Conservation (phyloP, 2,797 vertebrate species). For the Salarias fasciatus region DNA sequence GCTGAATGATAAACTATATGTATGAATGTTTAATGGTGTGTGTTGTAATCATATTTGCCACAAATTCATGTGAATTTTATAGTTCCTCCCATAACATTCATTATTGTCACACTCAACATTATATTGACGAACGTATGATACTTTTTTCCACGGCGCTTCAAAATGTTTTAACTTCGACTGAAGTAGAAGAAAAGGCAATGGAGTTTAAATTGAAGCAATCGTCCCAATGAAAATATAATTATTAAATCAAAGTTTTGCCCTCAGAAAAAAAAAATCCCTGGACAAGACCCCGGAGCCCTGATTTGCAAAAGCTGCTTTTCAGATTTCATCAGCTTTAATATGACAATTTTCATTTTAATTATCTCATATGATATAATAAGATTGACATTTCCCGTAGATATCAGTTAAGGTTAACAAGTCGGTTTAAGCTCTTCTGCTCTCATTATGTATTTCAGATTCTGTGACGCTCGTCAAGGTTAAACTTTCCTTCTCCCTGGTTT, state of each 20-base stretch:
- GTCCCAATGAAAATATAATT: not conserved
- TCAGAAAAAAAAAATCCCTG: not conserved
- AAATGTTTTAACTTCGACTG: too few relatives aligned
- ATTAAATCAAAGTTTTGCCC: not conserved
- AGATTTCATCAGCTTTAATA: not conserved
- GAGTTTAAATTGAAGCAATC: too few relatives aligned
- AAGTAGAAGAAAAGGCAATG: too few relatives aligned
- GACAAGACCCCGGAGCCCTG: not conserved
- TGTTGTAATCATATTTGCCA: not conserved
- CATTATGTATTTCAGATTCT: not conserved
- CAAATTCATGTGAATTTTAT: not conserved
- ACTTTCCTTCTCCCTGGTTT: not conserved
- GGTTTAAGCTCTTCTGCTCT: not conserved
- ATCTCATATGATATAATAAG: not conserved
- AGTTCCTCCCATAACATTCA: too few relatives aligned
- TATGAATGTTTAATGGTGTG: not conserved
- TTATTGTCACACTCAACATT: too few relatives aligned
- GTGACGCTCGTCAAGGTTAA: too few relatives aligned
- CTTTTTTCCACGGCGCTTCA: too few relatives aligned
- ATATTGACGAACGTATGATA: too few relatives aligned
- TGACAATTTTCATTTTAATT: conserved; percentile 1
- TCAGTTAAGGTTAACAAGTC: not conserved
- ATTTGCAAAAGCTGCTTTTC: not conserved
- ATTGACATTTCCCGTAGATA: not conserved
- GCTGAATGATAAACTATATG: conserved; percentile 33